Percentiles rank a stretch among this genome's conserved stretches.
Conservation (phyloP, 2,113 vertebrate genomes). For the Lathamus discolor region DNA sequence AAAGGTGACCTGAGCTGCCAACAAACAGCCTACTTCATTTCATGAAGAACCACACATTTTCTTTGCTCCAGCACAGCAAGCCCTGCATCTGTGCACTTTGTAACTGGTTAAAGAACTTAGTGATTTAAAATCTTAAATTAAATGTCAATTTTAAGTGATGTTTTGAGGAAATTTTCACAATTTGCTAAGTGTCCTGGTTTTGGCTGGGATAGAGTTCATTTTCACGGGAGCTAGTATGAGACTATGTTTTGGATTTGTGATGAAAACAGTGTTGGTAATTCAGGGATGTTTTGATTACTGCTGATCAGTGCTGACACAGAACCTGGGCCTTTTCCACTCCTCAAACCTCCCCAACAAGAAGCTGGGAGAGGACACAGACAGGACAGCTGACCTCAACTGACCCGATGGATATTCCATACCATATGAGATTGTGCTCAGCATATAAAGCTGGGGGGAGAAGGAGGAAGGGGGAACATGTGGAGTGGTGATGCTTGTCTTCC, state of each 20-base stretch:
- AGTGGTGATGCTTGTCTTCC: not conserved
- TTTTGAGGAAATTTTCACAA: not conserved
- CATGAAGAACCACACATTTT: not conserved
- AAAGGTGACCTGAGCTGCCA: not conserved
- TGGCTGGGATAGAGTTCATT: not conserved
- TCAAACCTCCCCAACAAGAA: not conserved
- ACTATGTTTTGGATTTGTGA: not conserved
- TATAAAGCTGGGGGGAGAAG: not conserved
- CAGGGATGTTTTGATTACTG: not conserved
- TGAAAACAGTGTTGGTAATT: not conserved
- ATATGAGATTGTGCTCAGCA: not conserved
- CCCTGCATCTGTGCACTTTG: not conserved
- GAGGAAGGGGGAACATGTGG: not conserved
- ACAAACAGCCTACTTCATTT: not conserved
- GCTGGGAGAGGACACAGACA: not conserved
- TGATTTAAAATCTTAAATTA: not conserved
- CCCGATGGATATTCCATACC: not conserved
- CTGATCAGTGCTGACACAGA: not conserved
- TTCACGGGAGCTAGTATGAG: not conserved
- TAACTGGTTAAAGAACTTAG: not conserved
- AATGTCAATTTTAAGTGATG: not conserved
- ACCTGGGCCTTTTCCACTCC: not conserved
- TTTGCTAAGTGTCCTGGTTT: not conserved
- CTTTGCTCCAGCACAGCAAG: not conserved
- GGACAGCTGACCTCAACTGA: not conserved